Evolutionary conservation across 2,113 vertebrate genomes (phyloP), one percentile per base, ranked within the genome.

Genomic region (Dipodomys spectabilis): DNA sequence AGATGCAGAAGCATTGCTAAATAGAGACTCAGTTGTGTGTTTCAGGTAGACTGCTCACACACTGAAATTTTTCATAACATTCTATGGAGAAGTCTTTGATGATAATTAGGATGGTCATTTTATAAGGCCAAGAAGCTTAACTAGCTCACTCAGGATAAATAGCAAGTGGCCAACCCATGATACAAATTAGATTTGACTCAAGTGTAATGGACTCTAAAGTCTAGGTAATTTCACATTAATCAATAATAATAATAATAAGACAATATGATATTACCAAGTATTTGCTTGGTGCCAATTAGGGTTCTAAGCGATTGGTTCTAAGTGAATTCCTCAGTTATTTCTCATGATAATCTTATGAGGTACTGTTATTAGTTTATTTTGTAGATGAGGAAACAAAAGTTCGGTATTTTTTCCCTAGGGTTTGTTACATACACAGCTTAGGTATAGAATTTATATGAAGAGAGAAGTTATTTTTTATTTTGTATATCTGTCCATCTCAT

Each of bases 121-220:
- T 74, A 75, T 35, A 88, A 39, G 10, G 60, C 28, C 67, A 91
- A 12, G 69, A 94, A 87, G 20, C 15, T 15, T 88, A 57, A 18
- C 25, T 85, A 79, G 57, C 32, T 90, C 32, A n/a, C 32, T 67
- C 32, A 44, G 23, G 49, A 71, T 92, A 44, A 64, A 82, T 3
- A 78, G 25, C 25, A 49, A 85, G 44, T 68, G 28, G 2, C 8
- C 35, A 88, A 45, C 5, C 77, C 45, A 78, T 22, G 6, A 93
- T 65, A 80, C 35, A 72, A 73, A 74, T 83, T 67, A 91, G 68
- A 86, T 80, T 78, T 77, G 11, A 79, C 71, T 62, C 44, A 65
- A 86, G 71, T n/a, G 15, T 45, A 23, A 82, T 69, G 62, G 35
- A 82, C 32, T 92, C 44, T 11, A 44, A 90, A 94, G 39, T 84